Percentiles rank a stretch among this genome's conserved stretches.
phyloP scores from a whole-genome alignment of 2,888 invertebrate species.

The Drosophila nr. perissopoda region DNA sequence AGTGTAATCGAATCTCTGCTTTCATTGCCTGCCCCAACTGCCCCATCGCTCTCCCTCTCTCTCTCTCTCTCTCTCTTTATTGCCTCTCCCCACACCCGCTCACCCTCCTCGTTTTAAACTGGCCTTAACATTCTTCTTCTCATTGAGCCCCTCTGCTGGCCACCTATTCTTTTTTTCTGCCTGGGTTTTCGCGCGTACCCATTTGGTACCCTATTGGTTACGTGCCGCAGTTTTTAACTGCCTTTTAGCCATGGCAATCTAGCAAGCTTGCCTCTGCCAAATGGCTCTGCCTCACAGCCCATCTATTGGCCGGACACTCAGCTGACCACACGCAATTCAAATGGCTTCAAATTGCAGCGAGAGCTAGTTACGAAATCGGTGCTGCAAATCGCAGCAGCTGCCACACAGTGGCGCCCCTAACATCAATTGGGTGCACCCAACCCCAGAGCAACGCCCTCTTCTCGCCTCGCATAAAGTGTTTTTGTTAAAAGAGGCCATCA shows the following conservation, averaged over 20 bases:
- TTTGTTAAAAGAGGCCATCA: slow-evolving; percentile 58
- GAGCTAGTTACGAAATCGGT: slow-evolving; percentile 14
- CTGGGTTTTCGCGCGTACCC: slow-evolving; percentile 67
- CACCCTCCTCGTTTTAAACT: background rate
- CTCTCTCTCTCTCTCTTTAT: slow-evolving; percentile 3
- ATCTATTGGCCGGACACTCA: slow-evolving; percentile 15
- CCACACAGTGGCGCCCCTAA: slow-evolving; percentile 26
- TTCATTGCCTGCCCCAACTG: slow-evolving; percentile 26
- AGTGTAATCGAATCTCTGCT: slow-evolving; percentile 60
- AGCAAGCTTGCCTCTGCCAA: background rate
- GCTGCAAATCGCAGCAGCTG: slow-evolving; percentile 29
- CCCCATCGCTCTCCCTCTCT: background rate
- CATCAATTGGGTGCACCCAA: no score
- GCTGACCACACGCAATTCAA: slow-evolving; percentile 64
- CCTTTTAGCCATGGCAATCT: slow-evolving; percentile 56
- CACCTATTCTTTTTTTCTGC: slow-evolving; percentile 10
- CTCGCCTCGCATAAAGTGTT: slow-evolving; percentile 38
- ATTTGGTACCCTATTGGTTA: slow-evolving; percentile 55
- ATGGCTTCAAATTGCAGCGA: slow-evolving; percentile 55
- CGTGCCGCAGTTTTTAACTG: slow-evolving; percentile 73
- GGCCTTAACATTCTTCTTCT: background rate
- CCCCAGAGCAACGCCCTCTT: slow-evolving; percentile 10
- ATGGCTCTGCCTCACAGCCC: background rate
- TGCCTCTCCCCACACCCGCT: background rate
- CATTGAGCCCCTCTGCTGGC: background rate